Evolutionary conservation across 1,140 invertebrate genomes (phyloP).

Genomic region (Chrysomallon squamiferum): DNA sequence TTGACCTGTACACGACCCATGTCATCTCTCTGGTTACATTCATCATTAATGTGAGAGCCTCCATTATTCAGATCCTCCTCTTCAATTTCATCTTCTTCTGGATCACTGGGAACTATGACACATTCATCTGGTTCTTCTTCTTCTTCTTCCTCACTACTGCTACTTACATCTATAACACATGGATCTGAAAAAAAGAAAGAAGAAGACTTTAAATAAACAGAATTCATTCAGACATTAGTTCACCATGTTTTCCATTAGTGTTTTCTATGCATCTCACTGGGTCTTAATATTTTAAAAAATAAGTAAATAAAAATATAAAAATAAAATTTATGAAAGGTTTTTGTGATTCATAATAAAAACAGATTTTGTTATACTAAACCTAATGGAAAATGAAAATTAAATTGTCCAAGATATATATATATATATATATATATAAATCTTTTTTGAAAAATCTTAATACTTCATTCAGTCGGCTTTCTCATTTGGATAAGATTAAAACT

Average conservation of each 20-base stretch:
- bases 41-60: constrained; percentile 66
- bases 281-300: neutral
- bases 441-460: too few relatives aligned
- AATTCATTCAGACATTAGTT: neutral
- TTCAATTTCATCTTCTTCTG: constrained; percentile 49
- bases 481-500: too few relatives aligned
- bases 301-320: too few relatives aligned
- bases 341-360: too few relatives aligned
- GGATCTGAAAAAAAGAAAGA: neutral
- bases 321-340: too few relatives aligned
- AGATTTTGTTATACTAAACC: too few relatives aligned
- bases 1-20: constrained; percentile 93
- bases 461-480: too few relatives aligned
- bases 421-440: too few relatives aligned
- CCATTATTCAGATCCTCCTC: constrained; percentile 73
- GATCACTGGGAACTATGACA: constrained; percentile 44
- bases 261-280: too few relatives aligned
- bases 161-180: constrained; percentile 53
- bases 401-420: too few relatives aligned
- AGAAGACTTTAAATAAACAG: neutral
- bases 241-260: too few relatives aligned
- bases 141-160: constrained; percentile 53
- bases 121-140: constrained; percentile 61
- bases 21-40: constrained; percentile 90
- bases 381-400: too few relatives aligned